Conservation (phyloP, 2,888 invertebrate genomes). For the Rhabditoides inermis region DNA sequence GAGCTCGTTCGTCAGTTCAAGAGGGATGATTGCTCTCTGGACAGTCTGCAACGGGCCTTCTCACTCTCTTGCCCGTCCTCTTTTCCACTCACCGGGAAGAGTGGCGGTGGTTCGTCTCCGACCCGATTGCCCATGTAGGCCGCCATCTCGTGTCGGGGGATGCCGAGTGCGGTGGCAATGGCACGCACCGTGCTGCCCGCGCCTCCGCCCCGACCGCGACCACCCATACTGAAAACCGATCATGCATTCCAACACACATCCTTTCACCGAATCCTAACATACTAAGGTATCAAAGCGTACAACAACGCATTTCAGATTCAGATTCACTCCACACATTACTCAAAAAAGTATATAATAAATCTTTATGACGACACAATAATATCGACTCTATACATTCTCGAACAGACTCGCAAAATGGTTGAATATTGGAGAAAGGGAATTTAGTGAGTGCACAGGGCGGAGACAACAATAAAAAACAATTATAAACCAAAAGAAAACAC, state of each 20-base stretch:
- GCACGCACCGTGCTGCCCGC: constrained; percentile 21
- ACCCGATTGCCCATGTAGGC: constrained; percentile 14
- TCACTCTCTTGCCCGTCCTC: not conserved
- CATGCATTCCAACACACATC: not conserved
- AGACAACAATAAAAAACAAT: not conserved
- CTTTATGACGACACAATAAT: too few relatives aligned
- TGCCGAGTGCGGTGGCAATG: constrained; percentile 44
- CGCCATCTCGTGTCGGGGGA: constrained; percentile 43
- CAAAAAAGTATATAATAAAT: too few relatives aligned
- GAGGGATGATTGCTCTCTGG: constrained; percentile 21
- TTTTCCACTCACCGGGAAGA: constrained; percentile 39
- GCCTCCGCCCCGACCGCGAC: constrained; percentile 20
- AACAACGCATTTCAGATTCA: too few relatives aligned
- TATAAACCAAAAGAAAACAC: not conserved
- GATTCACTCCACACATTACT: too few relatives aligned
- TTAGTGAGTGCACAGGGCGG: too few relatives aligned
- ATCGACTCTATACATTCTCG: too few relatives aligned
- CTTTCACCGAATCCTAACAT: too few relatives aligned
- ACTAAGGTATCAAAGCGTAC: too few relatives aligned
- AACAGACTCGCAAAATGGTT: too few relatives aligned
- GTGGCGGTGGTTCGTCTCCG: constrained; percentile 31
- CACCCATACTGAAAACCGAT: constrained; percentile 11
- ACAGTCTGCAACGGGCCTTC: constrained; percentile 23
- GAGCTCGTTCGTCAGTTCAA: constrained; percentile 31
- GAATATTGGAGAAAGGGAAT: too few relatives aligned